Conservation (phyloP, 2,888 invertebrate genomes). For the Drosophila subsilvestris region DNA sequence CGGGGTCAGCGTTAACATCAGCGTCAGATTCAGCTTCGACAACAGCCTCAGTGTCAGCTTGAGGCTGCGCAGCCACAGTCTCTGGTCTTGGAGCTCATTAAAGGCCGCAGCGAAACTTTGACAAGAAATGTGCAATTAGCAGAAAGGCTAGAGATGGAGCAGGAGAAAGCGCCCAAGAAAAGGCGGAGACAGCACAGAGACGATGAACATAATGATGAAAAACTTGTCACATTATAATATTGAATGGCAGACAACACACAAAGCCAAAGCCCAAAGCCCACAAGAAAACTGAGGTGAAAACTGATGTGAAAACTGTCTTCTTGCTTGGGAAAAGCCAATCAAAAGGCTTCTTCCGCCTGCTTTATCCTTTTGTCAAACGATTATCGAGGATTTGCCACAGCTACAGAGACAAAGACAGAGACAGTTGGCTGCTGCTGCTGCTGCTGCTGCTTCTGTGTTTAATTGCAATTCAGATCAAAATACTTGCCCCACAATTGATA, state of each 20-base stretch:
- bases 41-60: neutral
- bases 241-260: conserved; percentile 61
- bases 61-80: neutral
- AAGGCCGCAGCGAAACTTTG: conserved; percentile 70
- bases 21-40: neutral
- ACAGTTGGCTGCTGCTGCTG: neutral
- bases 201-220: conserved; percentile 16
- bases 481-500: neutral
- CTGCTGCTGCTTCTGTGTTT: neutral
- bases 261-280: conserved; percentile 21
- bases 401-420: neutral
- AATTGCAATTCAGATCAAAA: neutral
- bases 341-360: neutral
- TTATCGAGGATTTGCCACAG: neutral
- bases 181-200: no score
- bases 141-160: neutral
- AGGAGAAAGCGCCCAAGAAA: no score
- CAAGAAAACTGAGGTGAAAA: conserved; percentile 1
- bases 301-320: neutral
- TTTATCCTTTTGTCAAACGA: neutral
- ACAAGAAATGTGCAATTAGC: conserved; percentile 76
- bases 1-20: conserved; percentile 27
- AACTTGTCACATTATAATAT: conserved; percentile 78
- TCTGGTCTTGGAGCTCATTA: conserved; percentile 64
- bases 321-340: neutral